Percentiles rank a stretch among this genome's conserved stretches.
Conservation (phyloP, 1,140 invertebrate genomes). For the Drosophila murphyi region DNA sequence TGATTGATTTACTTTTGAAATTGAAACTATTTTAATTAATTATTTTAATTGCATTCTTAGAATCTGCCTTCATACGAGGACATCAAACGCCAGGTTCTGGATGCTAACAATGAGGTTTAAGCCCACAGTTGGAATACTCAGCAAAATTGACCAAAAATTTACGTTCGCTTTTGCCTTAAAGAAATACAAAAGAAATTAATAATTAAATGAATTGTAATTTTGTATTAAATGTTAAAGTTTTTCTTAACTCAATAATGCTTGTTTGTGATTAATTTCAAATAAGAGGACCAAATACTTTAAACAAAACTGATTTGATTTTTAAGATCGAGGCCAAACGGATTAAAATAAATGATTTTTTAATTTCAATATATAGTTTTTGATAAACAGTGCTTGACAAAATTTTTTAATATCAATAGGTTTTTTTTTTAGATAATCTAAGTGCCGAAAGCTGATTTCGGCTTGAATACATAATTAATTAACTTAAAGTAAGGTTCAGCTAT, state of each 20-base stretch:
- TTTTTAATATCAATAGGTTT: neutral
- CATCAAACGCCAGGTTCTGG: conserved; percentile 59
- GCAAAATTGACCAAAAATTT: conserved; percentile 66
- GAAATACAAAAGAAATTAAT: conserved; percentile 21
- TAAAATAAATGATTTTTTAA: too few species aligned
- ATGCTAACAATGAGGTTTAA: conserved; percentile 73
- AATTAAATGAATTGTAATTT: conserved; percentile 29
- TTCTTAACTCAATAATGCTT: conserved; percentile 8
- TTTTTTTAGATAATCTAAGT: neutral
- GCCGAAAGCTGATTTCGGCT: neutral
- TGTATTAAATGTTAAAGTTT: conserved; percentile 40
- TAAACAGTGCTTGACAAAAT: too few species aligned
- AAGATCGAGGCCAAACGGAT: too few species aligned
- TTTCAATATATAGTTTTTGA: too few species aligned
- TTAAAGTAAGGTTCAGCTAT: conserved; percentile 1
- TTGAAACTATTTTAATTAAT: neutral
- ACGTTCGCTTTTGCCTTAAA: conserved; percentile 52
- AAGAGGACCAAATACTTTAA: neutral
- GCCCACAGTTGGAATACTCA: conserved; percentile 48
- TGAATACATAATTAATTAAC: neutral
- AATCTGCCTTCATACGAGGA: conserved; percentile 68
- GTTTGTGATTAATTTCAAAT: neutral
- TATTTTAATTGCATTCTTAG: conserved; percentile 23
- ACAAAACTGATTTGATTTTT: neutral
- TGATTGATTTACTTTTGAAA: neutral